These are phyloP conservation scores for Athene cunicularia DNA, from an alignment of 2,113 vertebrate species.

Conservation along the genomic window DNA sequence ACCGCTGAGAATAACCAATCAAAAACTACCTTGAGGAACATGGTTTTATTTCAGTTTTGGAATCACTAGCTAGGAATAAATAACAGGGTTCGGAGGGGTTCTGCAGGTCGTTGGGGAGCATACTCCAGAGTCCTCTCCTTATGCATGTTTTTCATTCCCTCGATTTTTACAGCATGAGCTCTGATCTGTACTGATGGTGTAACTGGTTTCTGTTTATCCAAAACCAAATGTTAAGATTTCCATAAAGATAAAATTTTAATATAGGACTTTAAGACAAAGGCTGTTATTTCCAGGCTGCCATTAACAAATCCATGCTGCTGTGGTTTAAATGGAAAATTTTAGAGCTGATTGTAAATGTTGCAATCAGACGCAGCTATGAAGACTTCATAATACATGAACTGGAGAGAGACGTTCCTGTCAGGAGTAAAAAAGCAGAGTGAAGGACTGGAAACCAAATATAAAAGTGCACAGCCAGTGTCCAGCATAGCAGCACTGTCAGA, in stretches of 20 bases:
- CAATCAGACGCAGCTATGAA: background rate
- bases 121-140: background rate
- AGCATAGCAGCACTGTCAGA: background rate
- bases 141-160: background rate
- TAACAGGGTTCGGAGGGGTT: background rate
- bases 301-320: background rate
- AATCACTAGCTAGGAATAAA: background rate
- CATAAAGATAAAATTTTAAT: constrained; percentile 47
- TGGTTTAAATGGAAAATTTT: constrained; percentile 3
- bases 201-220: constrained; percentile 19
- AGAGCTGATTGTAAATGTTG: constrained; percentile 7
- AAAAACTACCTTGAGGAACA: background rate
- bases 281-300: constrained; percentile 9
- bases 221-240: constrained; percentile 25
- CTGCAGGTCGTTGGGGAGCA: background rate
- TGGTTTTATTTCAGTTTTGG: background rate
- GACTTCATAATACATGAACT: background rate
- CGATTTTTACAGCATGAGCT: background rate
- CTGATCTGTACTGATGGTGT: background rate
- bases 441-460: background rate
- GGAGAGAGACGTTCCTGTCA: background rate
- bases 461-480: background rate
- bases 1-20: background rate
- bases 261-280: background rate
- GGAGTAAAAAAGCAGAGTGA: background rate